phyloP scores from a whole-genome alignment of 2,888 invertebrate genomes.

The Crocallis elinguaria region DNA sequence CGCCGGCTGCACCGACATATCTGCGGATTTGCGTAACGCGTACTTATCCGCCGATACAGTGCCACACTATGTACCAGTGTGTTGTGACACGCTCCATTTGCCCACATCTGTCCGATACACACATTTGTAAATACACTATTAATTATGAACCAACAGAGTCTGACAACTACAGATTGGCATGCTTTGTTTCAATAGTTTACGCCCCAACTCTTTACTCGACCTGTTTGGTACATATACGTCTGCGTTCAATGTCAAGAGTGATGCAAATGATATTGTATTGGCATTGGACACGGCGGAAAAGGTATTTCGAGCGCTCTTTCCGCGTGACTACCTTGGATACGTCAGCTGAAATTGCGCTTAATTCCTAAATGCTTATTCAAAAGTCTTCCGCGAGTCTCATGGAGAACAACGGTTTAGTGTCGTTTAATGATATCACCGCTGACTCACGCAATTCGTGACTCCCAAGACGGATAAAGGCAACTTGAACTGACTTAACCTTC shows the following conservation, averaged over 20 bases:
- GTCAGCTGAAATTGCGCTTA: slow-evolving; percentile 40
- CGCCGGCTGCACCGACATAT: slow-evolving; percentile 76
- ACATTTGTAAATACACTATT: slow-evolving; percentile 47
- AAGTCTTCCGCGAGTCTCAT: slow-evolving; percentile 45
- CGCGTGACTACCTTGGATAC: slow-evolving; percentile 45
- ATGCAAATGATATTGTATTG: slow-evolving; percentile 48
- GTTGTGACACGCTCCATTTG: slow-evolving; percentile 78
- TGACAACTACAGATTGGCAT: slow-evolving; percentile 16
- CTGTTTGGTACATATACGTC: slow-evolving; percentile 40
- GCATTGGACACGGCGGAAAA: slow-evolving; percentile 48
- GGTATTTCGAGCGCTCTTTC: slow-evolving; percentile 47
- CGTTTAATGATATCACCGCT: slow-evolving; percentile 73
- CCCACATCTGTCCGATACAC: slow-evolving; percentile 61
- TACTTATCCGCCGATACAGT: slow-evolving; percentile 81
- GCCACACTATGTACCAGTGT: slow-evolving; percentile 46
- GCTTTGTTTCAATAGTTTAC: slow-evolving; percentile 16
- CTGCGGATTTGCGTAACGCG: slow-evolving; percentile 84
- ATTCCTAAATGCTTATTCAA: slow-evolving; percentile 36
- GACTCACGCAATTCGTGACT: slow-evolving; percentile 68
- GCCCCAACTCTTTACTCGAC: slow-evolving; percentile 7
- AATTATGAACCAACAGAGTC: slow-evolving; percentile 18
- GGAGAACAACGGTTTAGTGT: slow-evolving; percentile 58
- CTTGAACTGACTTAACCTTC: slow-evolving; percentile 73
- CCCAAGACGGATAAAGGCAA: slow-evolving; percentile 52
- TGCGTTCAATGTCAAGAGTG: slow-evolving; percentile 51